Evolutionary conservation across 92 coral and sea anemone genomes (phyloP), one percentile per base, ranked within the genome.

Genomic region (Galaxea fascicularis): DNA sequence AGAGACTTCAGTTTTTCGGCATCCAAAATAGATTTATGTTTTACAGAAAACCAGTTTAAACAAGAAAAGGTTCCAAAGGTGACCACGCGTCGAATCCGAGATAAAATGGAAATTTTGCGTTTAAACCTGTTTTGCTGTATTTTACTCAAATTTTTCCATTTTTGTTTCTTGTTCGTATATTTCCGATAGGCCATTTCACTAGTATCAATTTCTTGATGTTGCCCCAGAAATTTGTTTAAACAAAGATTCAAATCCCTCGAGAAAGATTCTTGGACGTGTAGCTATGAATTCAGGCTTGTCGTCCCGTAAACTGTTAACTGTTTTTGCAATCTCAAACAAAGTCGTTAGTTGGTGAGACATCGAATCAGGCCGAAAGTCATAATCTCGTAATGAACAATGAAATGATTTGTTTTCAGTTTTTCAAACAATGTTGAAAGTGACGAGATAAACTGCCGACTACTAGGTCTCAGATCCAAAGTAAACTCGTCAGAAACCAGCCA

Each of bases 401-500:
- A 58, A 13, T 31, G 70, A 39, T 18, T 21, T 39, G 17, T 12
- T 76, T n/a, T 59, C 17, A 51, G 52, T 26, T 22, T 44, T 0
- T 24, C 25, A 60, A n/a, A 58, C 0, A 30, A 12, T 3, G 5
- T 0, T 13, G 3, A 5, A 76, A 76, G 53, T 8, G 14, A 20
- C 24, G 41, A 4, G 7, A 77, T 16, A 6, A 77, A 77, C 0
- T 58, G 26, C 1, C 17, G 5, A 1, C 67, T 51, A 66, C 54
- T 62, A 0, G 72, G 65, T 2, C 84, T 77, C 10, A 85, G 25
- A 28, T 77, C 44, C 17, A 77, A 1, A 10, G 30, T 69, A 20
- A 68, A 44, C n/a, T 71, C 59, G 30, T 12, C 17, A 2, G 89
- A 84, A 67, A 41, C 29, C 49, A 30, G 58, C 63, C 59, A 16